Evolutionary conservation across 2,113 vertebrate genomes (phyloP), one percentile per base, ranked within the genome.

Genomic region (Dicerorhinus sumatrensis): DNA sequence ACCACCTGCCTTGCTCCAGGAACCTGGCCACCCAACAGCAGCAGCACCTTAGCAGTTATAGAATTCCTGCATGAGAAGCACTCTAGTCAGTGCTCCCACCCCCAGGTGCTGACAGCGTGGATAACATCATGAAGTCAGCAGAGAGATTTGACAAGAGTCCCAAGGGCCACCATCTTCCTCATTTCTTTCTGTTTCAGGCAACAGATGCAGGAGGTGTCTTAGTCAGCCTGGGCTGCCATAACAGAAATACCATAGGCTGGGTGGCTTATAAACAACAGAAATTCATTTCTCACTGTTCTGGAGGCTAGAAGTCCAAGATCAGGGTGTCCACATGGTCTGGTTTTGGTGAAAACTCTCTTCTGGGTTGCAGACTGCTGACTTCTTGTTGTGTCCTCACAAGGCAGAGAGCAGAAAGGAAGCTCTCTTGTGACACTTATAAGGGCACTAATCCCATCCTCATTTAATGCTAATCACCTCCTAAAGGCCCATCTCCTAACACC

Each of bases 41-140:
- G 42, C 31, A 46, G 16, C 7, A 31, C 17, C 23, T 14, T 39
- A 42, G 39, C 1, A 3, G 58, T 5, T 6, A 20, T 33, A 3
- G 9, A 39, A 20, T 6, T 5, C 6, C 27, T 18, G 20, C 25
- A 3, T 3, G 20, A 39, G 16, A 39, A 36, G 2, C 17, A 65
- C 39, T 8, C 16, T 1, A 3, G n/a, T 25, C 3, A 0, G 25
- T 21, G 21, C 5, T 54, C 6, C 58, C 8, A 17, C 0, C 7
- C 0, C 29, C 23, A 25, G 36, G 13, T 36, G 46, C 33, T 72
- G 6, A 31, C 39, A 21, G 48, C 42, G 6, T 51, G 86, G 83
- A 18, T 3, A 31, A 16, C 6, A 9, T 17, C n/a, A 13, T 0
- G 7, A 62, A 13, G 23, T 29, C 42, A 23, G 29, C 21, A 75